Evolutionary conservation across 2,888 invertebrate species (phyloP).

Genomic region (Cerceris rybyensis): DNA sequence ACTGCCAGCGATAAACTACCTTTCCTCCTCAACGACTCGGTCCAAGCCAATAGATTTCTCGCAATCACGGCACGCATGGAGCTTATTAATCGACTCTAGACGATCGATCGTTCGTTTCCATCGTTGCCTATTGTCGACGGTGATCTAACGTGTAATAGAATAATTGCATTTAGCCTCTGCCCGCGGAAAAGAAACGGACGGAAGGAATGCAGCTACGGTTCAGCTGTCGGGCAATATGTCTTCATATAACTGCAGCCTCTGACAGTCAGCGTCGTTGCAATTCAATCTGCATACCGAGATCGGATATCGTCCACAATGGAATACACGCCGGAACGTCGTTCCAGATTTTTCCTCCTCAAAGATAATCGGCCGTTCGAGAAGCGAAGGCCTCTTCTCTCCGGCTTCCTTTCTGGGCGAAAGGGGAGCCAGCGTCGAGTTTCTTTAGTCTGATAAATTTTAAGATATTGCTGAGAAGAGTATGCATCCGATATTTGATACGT

Average conservation of each 20-base stretch:
- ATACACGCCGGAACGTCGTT: conserved; percentile 22
- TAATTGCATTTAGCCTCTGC: conserved; percentile 61
- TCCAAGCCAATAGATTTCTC: not conserved
- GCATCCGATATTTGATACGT: no score
- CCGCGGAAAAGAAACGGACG: conserved; percentile 47
- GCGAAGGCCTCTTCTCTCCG: no score
- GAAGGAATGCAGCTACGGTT: conserved; percentile 63
- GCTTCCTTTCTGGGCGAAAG: no score
- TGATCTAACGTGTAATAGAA: conserved; percentile 67
- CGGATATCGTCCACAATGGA: conserved; percentile 48
- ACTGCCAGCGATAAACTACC: no score
- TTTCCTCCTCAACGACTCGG: no score
- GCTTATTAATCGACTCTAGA: not conserved
- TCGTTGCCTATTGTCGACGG: conserved; percentile 58
- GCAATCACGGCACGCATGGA: not conserved
- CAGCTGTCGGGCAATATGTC: conserved; percentile 68
- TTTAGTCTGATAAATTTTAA: no score
- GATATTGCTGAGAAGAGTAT: no score
- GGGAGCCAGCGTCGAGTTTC: no score
- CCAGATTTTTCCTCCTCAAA: conserved; percentile 21
- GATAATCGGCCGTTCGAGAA: not conserved
- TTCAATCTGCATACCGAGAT: conserved; percentile 53
- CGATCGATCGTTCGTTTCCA: conserved; percentile 43
- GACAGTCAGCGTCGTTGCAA: conserved; percentile 55
- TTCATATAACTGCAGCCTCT: conserved; percentile 62